These are phyloP conservation scores for Pleuronectes platessa DNA, from an alignment of 2,113 vertebrate species.

Conservation along the genomic window DNA sequence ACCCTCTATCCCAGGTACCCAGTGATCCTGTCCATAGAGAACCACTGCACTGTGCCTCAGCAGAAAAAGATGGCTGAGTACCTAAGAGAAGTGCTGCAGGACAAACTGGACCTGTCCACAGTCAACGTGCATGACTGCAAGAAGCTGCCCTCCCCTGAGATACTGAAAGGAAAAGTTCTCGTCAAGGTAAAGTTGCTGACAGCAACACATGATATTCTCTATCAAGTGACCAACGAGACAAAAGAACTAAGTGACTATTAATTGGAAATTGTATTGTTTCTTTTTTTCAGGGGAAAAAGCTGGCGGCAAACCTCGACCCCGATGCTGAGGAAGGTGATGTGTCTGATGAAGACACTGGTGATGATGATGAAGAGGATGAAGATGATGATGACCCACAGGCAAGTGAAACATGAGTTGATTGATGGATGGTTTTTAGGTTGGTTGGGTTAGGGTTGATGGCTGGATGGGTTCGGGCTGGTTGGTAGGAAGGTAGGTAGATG, in stretches of 20 bases:
- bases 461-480: neutral
- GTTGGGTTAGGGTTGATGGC: neutral
- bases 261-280: neutral
- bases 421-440: neutral
- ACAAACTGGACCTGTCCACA: slow-evolving; percentile 91
- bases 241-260: neutral
- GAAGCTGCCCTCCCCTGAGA: slow-evolving; percentile 90
- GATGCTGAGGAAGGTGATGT: slow-evolving; percentile 94
- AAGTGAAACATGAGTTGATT: slow-evolving; percentile 8
- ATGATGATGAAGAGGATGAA: slow-evolving; percentile 82
- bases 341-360: slow-evolving; percentile 95
- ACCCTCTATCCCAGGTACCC: slow-evolving; percentile 85
- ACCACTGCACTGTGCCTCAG: slow-evolving; percentile 93
- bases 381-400: slow-evolving; percentile 54
- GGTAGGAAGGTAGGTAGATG: no score
- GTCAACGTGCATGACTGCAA: slow-evolving; percentile 84
- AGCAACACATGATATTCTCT: neutral
- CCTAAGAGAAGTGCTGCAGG: slow-evolving; percentile 90
- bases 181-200: slow-evolving; percentile 89
- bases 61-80: slow-evolving; percentile 97
- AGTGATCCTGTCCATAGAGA: slow-evolving; percentile 96
- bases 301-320: slow-evolving; percentile 89
- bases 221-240: no score
- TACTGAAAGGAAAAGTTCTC: slow-evolving; percentile 92
- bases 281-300: slow-evolving; percentile 90